Evolutionary conservation across 2,113 vertebrate species (phyloP), one percentile per base, ranked within the genome.

Genomic region (Ceuthmochares aereus): DNA sequence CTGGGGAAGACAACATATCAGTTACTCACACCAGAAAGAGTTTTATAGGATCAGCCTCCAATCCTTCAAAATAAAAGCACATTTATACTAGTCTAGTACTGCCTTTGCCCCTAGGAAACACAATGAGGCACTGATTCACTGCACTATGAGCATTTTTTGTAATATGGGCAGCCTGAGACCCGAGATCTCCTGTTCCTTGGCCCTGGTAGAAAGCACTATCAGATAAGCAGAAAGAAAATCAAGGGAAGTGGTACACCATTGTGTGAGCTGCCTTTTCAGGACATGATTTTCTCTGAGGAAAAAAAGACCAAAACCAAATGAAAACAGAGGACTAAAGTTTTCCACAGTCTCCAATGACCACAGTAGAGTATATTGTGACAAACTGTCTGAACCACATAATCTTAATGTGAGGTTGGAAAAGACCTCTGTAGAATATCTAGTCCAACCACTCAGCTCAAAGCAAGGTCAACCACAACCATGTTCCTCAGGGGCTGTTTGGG

Each of bases 51-150:
- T 86, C 80, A 84, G 20, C 70, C 37, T 90, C 59, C 68, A 78
- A 49, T 12, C 40, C 51, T 67, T 72, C 87, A 76, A 89, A 89
- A 95, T 95, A 95, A 92, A 85, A 72, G 54, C 42, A 95, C 34
- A 3, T 79, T 89, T 94, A 68, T 59, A 32, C 43, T 81, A 6
- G 22, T 72, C 51, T 91, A 83, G 47, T 93, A 89, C 6, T 86
- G 84, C 87, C 34, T 84, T 88, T 78, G 74, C 34, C 49, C 22
- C 82, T 30, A 68, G 91, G 67, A 89, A 92, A 88, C 69, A 93
- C 84, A 90, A 27, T 42, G 89, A 93, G 56, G 4, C 56, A 89
- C 82, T 95, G 92, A 96, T 75, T 90, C 87, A 91, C 26, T 56
- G 47, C 68, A 68, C 34, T 49, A 30, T 37, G 74, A 84, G 19